phyloP scores from a whole-genome alignment of 2,113 vertebrate genomes.

The Merops nubicus region DNA sequence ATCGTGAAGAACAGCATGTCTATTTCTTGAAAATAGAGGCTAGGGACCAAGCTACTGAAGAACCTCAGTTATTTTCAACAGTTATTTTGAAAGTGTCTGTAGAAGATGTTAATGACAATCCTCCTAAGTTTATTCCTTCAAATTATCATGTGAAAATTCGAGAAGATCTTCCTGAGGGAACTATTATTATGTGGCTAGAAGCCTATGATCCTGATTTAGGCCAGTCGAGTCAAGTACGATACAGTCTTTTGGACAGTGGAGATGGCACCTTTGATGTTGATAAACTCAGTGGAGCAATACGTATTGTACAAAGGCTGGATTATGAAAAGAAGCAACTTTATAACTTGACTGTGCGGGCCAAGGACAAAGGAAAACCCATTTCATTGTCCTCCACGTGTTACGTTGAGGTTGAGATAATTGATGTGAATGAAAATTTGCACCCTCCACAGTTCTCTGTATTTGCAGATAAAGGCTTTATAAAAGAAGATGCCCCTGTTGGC shows the following conservation, averaged over 20 bases:
- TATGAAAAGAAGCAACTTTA: slow-evolving; percentile 93
- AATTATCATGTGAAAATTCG: slow-evolving; percentile 91
- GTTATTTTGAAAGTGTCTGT: slow-evolving; percentile 87
- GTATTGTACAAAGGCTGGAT: slow-evolving; percentile 89
- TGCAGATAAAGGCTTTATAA: slow-evolving; percentile 89
- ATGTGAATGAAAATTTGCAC: slow-evolving; percentile 95
- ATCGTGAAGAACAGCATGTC: slow-evolving; percentile 83
- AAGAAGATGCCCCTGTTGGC: slow-evolving; percentile 87
- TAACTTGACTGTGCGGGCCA: slow-evolving; percentile 90
- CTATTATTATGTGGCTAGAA: slow-evolving; percentile 92
- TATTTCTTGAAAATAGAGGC: slow-evolving; percentile 89
- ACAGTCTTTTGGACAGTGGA: slow-evolving; percentile 88
- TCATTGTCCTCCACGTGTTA: slow-evolving; percentile 92
- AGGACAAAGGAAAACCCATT: slow-evolving; percentile 92
- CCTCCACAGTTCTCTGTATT: slow-evolving; percentile 87
- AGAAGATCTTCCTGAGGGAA: slow-evolving; percentile 93
- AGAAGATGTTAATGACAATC: slow-evolving; percentile 95
- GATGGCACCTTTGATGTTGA: slow-evolving; percentile 93
- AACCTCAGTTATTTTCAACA: slow-evolving; percentile 87
- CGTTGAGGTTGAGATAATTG: slow-evolving; percentile 90
- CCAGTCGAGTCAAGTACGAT: slow-evolving; percentile 91
- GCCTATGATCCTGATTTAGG: slow-evolving; percentile 91
- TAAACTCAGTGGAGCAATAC: slow-evolving; percentile 91
- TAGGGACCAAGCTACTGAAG: slow-evolving; percentile 84
- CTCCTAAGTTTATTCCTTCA: slow-evolving; percentile 90